Evolutionary conservation across 2,113 vertebrate genomes (phyloP).

Genomic region (Barbus barbus): DNA sequence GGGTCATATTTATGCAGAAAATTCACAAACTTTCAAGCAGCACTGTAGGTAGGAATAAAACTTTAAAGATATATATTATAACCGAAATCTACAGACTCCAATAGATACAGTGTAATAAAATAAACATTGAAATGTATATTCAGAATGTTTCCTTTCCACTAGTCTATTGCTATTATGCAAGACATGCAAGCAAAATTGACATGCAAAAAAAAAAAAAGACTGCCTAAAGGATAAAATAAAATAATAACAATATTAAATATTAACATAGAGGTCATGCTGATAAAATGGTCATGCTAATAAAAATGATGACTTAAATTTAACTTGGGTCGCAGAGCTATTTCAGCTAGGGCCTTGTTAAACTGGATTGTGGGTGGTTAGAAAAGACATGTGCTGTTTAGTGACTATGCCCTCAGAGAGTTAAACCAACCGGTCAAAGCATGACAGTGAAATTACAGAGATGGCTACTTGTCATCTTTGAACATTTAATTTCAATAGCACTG

Average conservation of each 20-base stretch:
- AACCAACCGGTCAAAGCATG: neutral
- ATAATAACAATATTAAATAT: neutral
- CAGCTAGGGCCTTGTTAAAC: neutral
- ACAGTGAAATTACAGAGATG: conserved; percentile 31
- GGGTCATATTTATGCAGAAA: too few species aligned
- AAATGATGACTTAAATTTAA: neutral
- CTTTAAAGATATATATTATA: too few species aligned
- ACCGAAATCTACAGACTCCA: too few species aligned
- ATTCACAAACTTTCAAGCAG: too few species aligned
- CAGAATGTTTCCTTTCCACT: too few species aligned
- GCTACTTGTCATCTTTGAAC: conserved; percentile 46
- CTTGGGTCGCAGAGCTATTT: neutral
- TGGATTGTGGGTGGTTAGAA: neutral
- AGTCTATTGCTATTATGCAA: too few species aligned
- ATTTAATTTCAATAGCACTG: conserved; percentile 58
- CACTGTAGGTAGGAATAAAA: too few species aligned
- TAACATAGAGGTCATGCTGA: neutral
- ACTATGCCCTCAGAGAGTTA: neutral
- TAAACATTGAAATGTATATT: too few species aligned
- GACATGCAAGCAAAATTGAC: too few species aligned
- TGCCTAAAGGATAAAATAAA: too few species aligned
- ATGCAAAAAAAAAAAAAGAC: too few species aligned
- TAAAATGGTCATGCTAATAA: neutral
- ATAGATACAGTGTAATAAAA: too few species aligned
- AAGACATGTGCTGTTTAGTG: neutral